Base-by-base conservation (phyloP, 2,888 invertebrate genomes). In the Pecten maximus region DNA sequence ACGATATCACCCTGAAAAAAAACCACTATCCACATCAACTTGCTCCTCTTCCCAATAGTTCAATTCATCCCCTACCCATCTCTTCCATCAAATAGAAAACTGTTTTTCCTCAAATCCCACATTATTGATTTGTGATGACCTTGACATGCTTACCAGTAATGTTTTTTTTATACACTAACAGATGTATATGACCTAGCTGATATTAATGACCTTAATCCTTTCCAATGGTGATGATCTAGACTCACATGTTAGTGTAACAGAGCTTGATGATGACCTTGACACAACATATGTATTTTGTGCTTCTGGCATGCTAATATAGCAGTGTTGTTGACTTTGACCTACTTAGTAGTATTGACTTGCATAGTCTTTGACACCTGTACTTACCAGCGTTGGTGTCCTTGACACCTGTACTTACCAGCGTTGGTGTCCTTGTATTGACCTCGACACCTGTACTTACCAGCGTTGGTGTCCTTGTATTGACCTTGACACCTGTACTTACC, bases 1-100 rank as follows among this genome's bases (percentile, higher is more conserved):
- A 89, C 86, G 10, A 95, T 94, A n/a, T 87, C 40, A 35, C 94
- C 94, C 95, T 95, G 93, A n/a, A 92, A 93, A 48, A 74, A 86
- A 90, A 87, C 44, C 4, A 8, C 44, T 44, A 8, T 44, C 12
- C 8, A 8, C n/a, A n/a, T n/a, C n/a, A n/a, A n/a, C n/a, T n/a
- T n/a, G n/a, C n/a, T n/a, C n/a, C n/a, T n/a, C n/a, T n/a, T n/a
- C n/a, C n/a, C n/a, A n/a, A n/a, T n/a, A n/a, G n/a, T n/a, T n/a
- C n/a, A n/a, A n/a, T n/a, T n/a, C n/a, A n/a, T n/a, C n/a, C n/a
- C n/a, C n/a, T n/a, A n/a, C n/a, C n/a, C n/a, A n/a, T n/a, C n/a
- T n/a, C n/a, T n/a, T 44, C 44, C 44, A 87, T 16, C 92, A 40
- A 2, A 44, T 44, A 44, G 8, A 4, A 8, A 4, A 44, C 4